Evolutionary conservation across 2,888 invertebrate genomes (phyloP).

Genomic region (Drosophila fungiperda): DNA sequence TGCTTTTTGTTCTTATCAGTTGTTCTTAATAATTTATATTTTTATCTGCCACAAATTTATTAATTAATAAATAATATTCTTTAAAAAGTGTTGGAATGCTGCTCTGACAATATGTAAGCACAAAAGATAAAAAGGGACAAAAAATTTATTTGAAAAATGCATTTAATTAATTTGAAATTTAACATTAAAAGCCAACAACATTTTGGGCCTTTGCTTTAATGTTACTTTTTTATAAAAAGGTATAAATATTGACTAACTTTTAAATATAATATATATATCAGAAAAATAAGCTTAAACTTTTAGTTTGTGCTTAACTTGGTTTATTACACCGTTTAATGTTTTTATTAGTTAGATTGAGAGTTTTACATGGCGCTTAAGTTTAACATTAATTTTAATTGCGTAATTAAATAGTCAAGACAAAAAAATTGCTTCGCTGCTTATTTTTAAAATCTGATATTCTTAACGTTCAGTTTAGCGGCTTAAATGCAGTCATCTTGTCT

Average conservation of each 20-base stretch:
- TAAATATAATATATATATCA: background rate
- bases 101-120: background rate
- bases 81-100: background rate
- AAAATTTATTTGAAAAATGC: background rate
- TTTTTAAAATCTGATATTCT: constrained; percentile 13
- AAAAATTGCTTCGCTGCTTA: background rate
- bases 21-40: background rate
- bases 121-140: background rate
- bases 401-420: background rate
- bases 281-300: background rate
- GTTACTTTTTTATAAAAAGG: background rate
- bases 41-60: background rate
- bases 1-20: background rate
- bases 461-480: constrained; percentile 15
- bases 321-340: background rate
- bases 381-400: background rate
- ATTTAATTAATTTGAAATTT: background rate
- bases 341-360: background rate
- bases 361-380: background rate
- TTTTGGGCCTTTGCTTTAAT: background rate
- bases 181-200: background rate
- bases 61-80: background rate
- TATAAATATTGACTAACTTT: background rate
- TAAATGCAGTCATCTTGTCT: constrained; percentile 29
- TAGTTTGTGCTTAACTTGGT: background rate